Evolutionary conservation across 2,888 invertebrate species (phyloP), one percentile per base, ranked within the genome.

Genomic region (Agrypnus murinus): DNA sequence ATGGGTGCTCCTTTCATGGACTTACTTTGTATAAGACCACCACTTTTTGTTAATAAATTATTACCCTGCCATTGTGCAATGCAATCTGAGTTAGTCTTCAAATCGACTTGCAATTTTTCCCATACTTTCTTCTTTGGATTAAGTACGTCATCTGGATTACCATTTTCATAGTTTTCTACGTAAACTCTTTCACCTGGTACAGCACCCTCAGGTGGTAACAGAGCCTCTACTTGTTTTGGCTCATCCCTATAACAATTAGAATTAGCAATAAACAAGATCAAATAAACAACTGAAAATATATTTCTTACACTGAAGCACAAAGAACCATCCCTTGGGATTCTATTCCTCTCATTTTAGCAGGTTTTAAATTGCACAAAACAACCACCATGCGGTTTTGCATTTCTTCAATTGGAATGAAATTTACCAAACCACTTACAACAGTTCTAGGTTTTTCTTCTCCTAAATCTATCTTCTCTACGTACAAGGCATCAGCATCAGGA

Each of bases 51-150:
- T 66, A 93, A 83, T 74, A 97, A 86, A 79, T 90, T 89, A 85
- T 92, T 94, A 19, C 93, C 93, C 85, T 94, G 93, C 97, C 97
- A 98, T 62, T 93, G 92, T 55, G 95, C 97, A 74, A 92, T 84
- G 71, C 93, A 90, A 55, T 88, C 89, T 1, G 87, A 86, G 85
- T 91, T 92, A 0, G 93, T 92, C 83, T 92, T 91, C 17, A 95
- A 87, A 84, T 95, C 94, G 17, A 87, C 89, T 85, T 96, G 95
- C 43, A 97, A 84, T 84, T 95, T 96, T 79, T 97, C 97, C 97
- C 97, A 98, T 14, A 96, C 88, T 88, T 98, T 98, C 86, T 98
- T 98, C 86, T 98, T 98, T 0, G 97, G 97, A 85, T 98, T 97
- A 0, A 98, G 86, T 72, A 95, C 92, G 31, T 92, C 92, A 86